Percentiles rank a stretch among this genome's conserved stretches.
Evolutionary conservation across 1,140 invertebrate genomes (phyloP).

Genomic region (Arion vulgaris): DNA sequence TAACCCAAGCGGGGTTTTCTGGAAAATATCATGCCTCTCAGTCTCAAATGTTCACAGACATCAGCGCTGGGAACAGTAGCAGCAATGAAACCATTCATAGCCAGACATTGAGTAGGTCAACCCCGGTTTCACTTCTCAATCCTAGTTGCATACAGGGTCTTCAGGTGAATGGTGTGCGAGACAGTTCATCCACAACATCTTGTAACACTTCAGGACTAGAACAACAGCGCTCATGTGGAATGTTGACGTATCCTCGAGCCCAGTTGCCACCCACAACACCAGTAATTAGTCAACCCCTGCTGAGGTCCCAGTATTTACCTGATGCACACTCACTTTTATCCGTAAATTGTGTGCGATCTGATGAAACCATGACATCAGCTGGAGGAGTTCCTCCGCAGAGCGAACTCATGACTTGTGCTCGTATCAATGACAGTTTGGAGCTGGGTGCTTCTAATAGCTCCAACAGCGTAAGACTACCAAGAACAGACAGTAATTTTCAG

Average conservation of each 20-base stretch:
- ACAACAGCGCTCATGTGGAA: background rate
- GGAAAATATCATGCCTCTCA: constrained; percentile 18
- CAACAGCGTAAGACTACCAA: background rate
- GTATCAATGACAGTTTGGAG: background rate
- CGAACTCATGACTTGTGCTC: background rate
- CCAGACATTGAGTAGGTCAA: background rate
- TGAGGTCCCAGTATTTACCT: background rate
- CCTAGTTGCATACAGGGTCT: background rate
- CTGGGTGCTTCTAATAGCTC: background rate
- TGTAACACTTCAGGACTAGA: background rate
- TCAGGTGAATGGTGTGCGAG: background rate
- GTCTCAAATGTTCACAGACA: constrained; percentile 4
- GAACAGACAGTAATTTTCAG: background rate
- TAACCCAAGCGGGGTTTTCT: constrained; percentile 51
- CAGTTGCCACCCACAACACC: background rate
- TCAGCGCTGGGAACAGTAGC: constrained; percentile 19
- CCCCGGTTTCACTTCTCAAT: background rate
- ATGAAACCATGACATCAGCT: background rate
- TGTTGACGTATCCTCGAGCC: background rate
- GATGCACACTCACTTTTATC: background rate
- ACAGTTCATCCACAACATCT: background rate
- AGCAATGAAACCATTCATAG: constrained; percentile 6
- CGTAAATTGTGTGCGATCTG: background rate
- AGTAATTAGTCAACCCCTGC: background rate
- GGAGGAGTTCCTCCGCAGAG: background rate